Percentiles rank a stretch among this genome's conserved stretches.
phyloP scores from a whole-genome alignment of 2,113 vertebrate genomes.

The Aspiorhynchus laticeps region DNA sequence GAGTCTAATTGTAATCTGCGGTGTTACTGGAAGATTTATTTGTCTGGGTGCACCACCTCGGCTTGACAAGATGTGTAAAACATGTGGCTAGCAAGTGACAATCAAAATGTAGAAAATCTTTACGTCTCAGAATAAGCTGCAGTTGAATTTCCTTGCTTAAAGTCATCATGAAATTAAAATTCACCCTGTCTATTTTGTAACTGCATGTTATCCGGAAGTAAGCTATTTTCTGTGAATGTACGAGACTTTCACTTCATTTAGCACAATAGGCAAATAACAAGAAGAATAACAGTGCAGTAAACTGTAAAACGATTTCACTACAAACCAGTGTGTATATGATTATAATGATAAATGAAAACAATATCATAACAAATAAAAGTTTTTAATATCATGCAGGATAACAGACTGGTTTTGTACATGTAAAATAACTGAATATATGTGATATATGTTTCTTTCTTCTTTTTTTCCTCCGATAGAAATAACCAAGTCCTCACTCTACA shows the following conservation, averaged over 20 bases:
- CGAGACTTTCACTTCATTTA: not conserved
- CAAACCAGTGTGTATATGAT: not conserved
- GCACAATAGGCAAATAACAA: not conserved
- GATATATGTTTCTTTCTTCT: not conserved
- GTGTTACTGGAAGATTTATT: conserved; percentile 26
- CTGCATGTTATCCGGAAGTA: not conserved
- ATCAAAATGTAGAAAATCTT: conserved; percentile 7
- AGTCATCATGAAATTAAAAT: not conserved
- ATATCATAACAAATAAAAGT: not conserved
- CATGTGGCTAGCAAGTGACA: conserved; percentile 26
- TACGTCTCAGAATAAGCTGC: not conserved
- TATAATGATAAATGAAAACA: not conserved
- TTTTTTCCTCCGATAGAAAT: not conserved
- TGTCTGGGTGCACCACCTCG: conserved; percentile 20
- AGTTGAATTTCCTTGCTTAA: not conserved
- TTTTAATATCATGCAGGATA: not conserved
- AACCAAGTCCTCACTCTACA: not conserved
- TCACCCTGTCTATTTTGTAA: not conserved
- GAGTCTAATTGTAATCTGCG: conserved; percentile 40
- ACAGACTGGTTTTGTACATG: no score
- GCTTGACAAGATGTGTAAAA: conserved; percentile 27
- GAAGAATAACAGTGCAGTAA: not conserved
- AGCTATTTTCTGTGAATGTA: not conserved
- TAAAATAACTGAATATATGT: no score
- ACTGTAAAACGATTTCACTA: not conserved